A percentile compares a stretch with the other conserved stretches of the same genome.
Evolutionary conservation across 2,888 invertebrate species (phyloP).

Genomic region (Chrysolina americana): DNA sequence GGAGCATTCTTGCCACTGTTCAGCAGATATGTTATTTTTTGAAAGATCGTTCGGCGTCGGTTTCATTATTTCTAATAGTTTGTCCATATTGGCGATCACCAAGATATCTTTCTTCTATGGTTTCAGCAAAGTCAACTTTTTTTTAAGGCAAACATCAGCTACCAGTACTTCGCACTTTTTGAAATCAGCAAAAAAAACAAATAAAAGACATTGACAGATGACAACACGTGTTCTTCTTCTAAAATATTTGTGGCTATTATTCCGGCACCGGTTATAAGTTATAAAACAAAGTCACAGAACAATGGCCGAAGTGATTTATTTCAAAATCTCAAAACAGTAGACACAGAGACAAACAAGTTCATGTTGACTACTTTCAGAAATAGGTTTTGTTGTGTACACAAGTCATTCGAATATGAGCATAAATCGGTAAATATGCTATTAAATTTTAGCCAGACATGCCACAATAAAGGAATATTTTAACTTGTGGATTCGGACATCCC

Average conservation of each 20-base stretch:
- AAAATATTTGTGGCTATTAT: neutral
- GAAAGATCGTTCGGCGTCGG: conserved; percentile 64
- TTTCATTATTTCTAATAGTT: conserved; percentile 20
- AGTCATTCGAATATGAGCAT: too few relatives aligned
- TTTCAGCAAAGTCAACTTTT: neutral
- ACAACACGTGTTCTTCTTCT: conserved; percentile 24
- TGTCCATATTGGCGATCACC: neutral
- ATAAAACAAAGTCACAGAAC: too few relatives aligned
- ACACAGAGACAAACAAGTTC: too few relatives aligned
- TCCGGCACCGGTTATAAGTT: neutral
- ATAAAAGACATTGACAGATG: conserved; percentile 3
- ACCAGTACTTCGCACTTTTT: conserved; percentile 6
- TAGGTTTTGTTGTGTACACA: too few relatives aligned
- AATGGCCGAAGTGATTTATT: too few relatives aligned
- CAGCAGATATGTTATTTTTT: conserved; percentile 20
- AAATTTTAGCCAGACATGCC: too few relatives aligned
- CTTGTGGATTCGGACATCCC: too few relatives aligned
- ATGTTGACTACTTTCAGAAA: too few relatives aligned
- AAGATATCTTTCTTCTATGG: neutral
- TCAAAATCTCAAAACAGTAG: too few relatives aligned
- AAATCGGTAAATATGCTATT: too few relatives aligned
- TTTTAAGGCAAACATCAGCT: conserved; percentile 21
- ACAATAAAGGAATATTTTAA: too few relatives aligned
- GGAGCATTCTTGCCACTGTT: conserved; percentile 47
- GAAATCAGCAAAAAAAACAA: neutral